Evolutionary conservation across 92 coral and sea anemone genomes (phyloP).

Genomic region (Hydrozoanthus gracilis): DNA sequence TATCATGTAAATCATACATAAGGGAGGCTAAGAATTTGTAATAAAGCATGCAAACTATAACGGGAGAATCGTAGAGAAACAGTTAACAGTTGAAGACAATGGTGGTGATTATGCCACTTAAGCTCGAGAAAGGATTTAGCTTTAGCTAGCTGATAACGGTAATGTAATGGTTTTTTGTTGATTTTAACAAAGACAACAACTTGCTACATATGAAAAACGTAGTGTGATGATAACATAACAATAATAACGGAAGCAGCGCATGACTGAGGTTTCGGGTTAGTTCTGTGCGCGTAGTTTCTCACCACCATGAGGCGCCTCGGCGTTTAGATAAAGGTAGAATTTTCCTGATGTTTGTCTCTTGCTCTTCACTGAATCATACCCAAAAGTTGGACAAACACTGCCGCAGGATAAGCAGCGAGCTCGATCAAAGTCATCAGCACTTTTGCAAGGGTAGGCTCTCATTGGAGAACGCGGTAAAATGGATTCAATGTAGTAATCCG

Average conservation of each 20-base stretch:
- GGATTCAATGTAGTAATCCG: constrained; percentile 21
- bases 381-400: constrained; percentile 17
- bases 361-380: constrained; percentile 24
- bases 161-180: background rate
- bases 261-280: too few species aligned
- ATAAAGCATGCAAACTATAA: too few species aligned
- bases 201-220: too few species aligned
- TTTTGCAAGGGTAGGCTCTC: constrained; percentile 31
- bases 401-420: background rate
- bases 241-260: too few species aligned
- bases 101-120: too few species aligned
- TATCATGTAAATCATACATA: too few species aligned
- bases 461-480: background rate
- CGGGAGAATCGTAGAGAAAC: too few species aligned
- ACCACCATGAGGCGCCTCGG: constrained; percentile 12
- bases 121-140: too few species aligned
- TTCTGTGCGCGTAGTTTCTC: background rate
- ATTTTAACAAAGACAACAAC: too few species aligned
- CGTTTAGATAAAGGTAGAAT: constrained; percentile 10
- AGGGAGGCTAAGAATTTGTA: too few species aligned
- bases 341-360: constrained; percentile 24
- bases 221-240: too few species aligned
- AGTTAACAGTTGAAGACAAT: too few species aligned
- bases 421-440: constrained; percentile 1
- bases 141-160: background rate